phyloP scores from a whole-genome alignment of 30 jellyfish, hydroid and myxozoan species.

The Phacellophora camtschatica region DNA sequence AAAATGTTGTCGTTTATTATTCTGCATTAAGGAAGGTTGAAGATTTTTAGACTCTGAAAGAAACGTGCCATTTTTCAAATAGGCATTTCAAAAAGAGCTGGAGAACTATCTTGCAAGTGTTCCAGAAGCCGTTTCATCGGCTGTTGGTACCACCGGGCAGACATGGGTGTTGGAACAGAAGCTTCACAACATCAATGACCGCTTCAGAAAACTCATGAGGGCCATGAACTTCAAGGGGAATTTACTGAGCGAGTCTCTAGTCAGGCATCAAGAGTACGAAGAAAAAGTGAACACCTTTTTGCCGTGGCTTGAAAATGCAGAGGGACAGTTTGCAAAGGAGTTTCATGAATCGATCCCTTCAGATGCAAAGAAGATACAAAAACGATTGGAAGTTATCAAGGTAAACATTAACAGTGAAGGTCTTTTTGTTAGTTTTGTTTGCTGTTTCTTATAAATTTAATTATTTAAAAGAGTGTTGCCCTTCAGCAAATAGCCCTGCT shows the following conservation, averaged over 20 bases:
- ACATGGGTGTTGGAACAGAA: constrained; percentile 98
- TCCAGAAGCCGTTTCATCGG: constrained; percentile 85
- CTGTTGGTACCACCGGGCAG: constrained; percentile 85
- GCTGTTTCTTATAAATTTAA: neutral
- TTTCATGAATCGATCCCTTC: constrained; percentile 86
- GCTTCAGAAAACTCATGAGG: constrained; percentile 82
- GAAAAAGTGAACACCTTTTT: constrained; percentile 73
- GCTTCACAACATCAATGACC: constrained; percentile 88
- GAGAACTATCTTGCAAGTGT: constrained; percentile 92
- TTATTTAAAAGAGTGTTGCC: neutral
- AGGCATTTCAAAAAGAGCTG: constrained; percentile 96
- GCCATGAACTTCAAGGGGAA: constrained; percentile 85
- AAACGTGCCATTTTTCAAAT: too few relatives aligned
- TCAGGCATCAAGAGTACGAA: constrained; percentile 83
- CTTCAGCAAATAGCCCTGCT: too few relatives aligned
- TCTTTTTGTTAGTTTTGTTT: neutral
- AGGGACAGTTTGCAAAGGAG: constrained; percentile 74
- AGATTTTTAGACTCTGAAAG: too few relatives aligned
- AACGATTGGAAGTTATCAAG: constrained; percentile 74
- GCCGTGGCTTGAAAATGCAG: constrained; percentile 94
- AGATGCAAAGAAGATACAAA: constrained; percentile 75
- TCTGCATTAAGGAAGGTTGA: too few relatives aligned
- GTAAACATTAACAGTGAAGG: neutral
- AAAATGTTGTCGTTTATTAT: too few relatives aligned
- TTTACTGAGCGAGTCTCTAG: constrained; percentile 80